Evolutionary conservation across 92 coral and sea anemone genomes (phyloP).

Genomic region (Diadumene lineata): DNA sequence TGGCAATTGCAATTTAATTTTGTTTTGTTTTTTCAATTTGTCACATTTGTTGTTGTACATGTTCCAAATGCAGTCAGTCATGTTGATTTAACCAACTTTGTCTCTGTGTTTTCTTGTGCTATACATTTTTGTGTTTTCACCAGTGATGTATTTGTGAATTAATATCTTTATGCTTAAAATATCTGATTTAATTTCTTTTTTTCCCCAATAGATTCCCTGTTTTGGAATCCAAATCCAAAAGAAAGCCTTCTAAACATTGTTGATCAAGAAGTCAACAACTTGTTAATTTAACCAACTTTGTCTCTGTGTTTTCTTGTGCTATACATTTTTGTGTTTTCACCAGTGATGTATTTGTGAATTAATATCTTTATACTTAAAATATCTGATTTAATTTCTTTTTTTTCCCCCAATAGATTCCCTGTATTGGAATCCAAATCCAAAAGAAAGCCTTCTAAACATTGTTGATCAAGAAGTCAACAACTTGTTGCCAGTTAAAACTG

Average conservation of each 20-base stretch:
- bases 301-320: too few species aligned
- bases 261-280: slow-evolving; percentile 10
- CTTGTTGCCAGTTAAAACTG: slow-evolving; percentile 30
- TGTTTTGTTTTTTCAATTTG: too few species aligned
- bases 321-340: too few species aligned
- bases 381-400: background rate
- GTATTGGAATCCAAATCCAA: slow-evolving; percentile 11
- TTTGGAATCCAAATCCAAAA: slow-evolving; percentile 5
- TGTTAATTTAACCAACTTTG: too few species aligned
- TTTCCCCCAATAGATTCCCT: slow-evolving; percentile 15
- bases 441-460: background rate
- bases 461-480: slow-evolving; percentile 12
- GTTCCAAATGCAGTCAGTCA: too few species aligned
- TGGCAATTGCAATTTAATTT: too few species aligned
- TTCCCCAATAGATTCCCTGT: slow-evolving; percentile 18
- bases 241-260: background rate
- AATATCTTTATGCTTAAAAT: background rate
- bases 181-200: background rate
- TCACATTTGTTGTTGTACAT: too few species aligned
- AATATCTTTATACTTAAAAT: background rate
- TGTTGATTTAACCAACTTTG: too few species aligned
- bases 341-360: too few species aligned
- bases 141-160: too few species aligned
- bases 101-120: too few species aligned
- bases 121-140: too few species aligned